Conservation (phyloP, 2,797 vertebrate species). For the Darevskia nairensis region DNA sequence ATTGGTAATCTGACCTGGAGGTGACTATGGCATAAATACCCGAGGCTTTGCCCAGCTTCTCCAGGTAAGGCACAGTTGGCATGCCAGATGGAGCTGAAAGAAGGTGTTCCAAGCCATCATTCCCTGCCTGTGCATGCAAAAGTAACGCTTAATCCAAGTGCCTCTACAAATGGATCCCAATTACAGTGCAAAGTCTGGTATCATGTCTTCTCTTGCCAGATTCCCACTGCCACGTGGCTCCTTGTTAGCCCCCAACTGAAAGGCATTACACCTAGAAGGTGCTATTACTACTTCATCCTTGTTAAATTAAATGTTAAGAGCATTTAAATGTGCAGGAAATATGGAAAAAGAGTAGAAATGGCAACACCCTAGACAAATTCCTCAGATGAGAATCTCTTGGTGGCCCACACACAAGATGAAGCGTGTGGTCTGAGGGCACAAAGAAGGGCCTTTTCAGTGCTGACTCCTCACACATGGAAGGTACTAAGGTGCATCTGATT, state of each 20-base stretch:
- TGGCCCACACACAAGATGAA: too few species aligned
- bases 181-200: not conserved
- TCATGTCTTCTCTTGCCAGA: not conserved
- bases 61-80: not conserved
- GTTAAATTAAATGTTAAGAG: not conserved
- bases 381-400: not conserved
- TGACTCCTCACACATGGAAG: too few species aligned
- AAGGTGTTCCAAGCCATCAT: too few species aligned
- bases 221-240: not conserved
- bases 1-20: too few species aligned
- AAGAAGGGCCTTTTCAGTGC: too few species aligned
- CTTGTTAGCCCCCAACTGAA: not conserved
- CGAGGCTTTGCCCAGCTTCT: not conserved
- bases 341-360: not conserved
- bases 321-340: not conserved
- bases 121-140: not conserved
- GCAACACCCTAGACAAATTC: not conserved
- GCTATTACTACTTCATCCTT: not conserved
- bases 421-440: too few species aligned
- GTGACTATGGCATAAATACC: not conserved
- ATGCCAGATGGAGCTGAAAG: not conserved
- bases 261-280: not conserved
- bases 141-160: not conserved
- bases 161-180: too few species aligned
- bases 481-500: too few species aligned